These are phyloP conservation scores for Ecdyonurus torrentis DNA, from an alignment of 2,888 invertebrate species.

Conservation along the genomic window DNA sequence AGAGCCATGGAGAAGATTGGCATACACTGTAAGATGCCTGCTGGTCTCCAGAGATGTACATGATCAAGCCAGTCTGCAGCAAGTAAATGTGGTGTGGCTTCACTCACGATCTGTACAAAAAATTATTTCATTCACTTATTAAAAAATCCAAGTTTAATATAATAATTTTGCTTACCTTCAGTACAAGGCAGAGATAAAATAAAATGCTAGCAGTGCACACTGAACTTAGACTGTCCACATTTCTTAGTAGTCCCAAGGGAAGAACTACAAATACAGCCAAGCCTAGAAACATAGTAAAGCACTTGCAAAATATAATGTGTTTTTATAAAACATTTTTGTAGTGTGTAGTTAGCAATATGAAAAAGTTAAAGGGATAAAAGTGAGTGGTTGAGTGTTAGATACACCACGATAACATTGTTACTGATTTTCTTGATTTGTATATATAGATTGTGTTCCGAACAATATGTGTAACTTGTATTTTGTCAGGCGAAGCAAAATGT, in stretches of 20 bases:
- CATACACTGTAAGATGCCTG: slow-evolving; percentile 75
- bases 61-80: slow-evolving; percentile 54
- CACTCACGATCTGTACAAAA: slow-evolving; percentile 47
- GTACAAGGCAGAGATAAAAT: slow-evolving; percentile 76
- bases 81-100: slow-evolving; percentile 58
- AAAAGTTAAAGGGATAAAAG: no score
- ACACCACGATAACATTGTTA: no score
- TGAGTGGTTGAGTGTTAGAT: no score
- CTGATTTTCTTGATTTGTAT: no score
- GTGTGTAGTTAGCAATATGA: no score
- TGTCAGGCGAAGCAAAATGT: no score
- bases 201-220: slow-evolving; percentile 80
- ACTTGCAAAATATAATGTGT: no score
- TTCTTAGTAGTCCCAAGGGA: slow-evolving; percentile 73
- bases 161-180: slow-evolving; percentile 74
- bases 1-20: slow-evolving; percentile 95
- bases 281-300: no score
- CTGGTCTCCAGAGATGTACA: slow-evolving; percentile 64
- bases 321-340: no score
- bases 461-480: no score
- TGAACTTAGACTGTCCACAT: slow-evolving; percentile 75
- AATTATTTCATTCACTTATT: neutral
- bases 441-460: no score
- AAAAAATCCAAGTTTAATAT: no score
- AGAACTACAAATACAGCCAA: slow-evolving; percentile 67